Percentiles rank a stretch among this genome's conserved stretches.
phyloP scores from a whole-genome alignment of 1,140 invertebrate genomes.

The Homarus americanus region DNA sequence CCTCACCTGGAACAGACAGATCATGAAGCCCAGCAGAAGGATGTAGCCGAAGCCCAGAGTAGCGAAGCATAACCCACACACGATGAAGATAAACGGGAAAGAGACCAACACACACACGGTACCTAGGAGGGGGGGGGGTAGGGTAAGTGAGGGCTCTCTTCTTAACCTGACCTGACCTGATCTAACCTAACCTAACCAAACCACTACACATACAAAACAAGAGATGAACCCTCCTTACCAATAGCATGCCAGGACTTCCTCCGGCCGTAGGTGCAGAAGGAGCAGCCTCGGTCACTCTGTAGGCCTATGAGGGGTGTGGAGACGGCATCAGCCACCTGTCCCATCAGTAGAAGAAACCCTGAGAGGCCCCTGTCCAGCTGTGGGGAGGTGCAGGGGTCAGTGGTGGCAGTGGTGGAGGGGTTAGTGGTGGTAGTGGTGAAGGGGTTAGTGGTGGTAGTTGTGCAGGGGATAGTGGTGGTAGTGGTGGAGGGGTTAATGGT shows the following conservation, averaged over 20 bases:
- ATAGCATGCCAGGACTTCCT: conserved; percentile 58
- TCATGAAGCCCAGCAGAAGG: conserved; percentile 22
- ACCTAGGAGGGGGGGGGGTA: conserved; percentile 75
- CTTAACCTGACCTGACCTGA: no score
- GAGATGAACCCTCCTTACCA: no score
- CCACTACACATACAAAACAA: no score
- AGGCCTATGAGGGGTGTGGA: conserved; percentile 49
- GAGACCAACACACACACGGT: conserved; percentile 87
- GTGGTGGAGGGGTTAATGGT: no score
- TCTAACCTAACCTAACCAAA: no score
- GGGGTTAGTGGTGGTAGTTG: background rate
- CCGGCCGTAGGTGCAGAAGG: conserved; percentile 28
- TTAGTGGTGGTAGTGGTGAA: background rate
- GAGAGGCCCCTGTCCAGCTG: conserved; percentile 41
- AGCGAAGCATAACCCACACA: conserved; percentile 85
- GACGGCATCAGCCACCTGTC: conserved; percentile 53
- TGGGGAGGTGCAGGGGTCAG: background rate
- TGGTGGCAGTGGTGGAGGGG: background rate
- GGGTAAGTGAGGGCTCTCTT: no score
- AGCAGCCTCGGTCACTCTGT: conserved; percentile 46
- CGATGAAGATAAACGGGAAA: conserved; percentile 94
- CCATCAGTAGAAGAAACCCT: conserved; percentile 57
- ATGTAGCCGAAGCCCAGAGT: conserved; percentile 81
- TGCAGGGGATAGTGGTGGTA: background rate
- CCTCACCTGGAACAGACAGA: conserved; percentile 65